Evolutionary conservation across 2,888 invertebrate species (phyloP), one percentile per base, ranked within the genome.

Genomic region (Aricia artaxerxes): DNA sequence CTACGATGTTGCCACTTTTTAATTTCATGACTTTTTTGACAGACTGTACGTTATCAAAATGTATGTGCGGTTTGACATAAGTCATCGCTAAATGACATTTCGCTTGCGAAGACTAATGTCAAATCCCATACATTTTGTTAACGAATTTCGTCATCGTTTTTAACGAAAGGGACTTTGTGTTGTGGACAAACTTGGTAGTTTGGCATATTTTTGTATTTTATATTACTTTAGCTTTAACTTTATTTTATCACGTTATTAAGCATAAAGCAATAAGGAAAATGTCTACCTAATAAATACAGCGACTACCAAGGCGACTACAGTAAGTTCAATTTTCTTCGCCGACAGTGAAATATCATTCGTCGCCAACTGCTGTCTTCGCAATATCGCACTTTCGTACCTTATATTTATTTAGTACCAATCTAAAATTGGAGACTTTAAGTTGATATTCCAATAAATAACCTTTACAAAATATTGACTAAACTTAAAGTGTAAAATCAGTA

Each of bases 241-340:
- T 31, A 31, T 64, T 31, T 9, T 9, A 31, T 64, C 13, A 35
- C 31, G 13, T 35, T 11, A 31, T 31, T 35, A 35, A 11, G 13
- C 11, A 69, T 69, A 11, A 69, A 69, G 24, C 35, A 35, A 69
- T 35, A 35, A 69, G 35, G 35, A 69, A 69, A 38, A 38, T 16
- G 38, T 69, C 69, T 38, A 35, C 69, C 35, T 38, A 69, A 38
- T 69, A 69, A 69, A 69, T 38, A 69, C 11, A 64, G 31, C 16
- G 80, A 80, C 35, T 69, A 13, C 69, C 16, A 69, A 4, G 35
- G 31, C 16, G 80, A 80, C 35, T 69, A 13, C 69, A 69, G 13
- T 69, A 35, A 69, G 69, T 69, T 69, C 69, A 69, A 69, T 69
- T 69, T 69, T 69, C 13, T 38, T 38, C 69, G 1, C 35, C 38